Evolutionary conservation across 2,113 vertebrate genomes (phyloP).

Genomic region (pig (Sus scrofa)): T2T-Sscrofa CM000813.6:137590001-137590500

Average conservation of each 20-base stretch:
- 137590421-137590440: not conserved
- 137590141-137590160: not conserved
- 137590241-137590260: not conserved
- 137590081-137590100: not conserved
- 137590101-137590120: not conserved
- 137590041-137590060: not conserved
- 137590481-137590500: not conserved
- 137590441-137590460: not conserved
- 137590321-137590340: not conserved
- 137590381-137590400: not conserved
- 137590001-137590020: not conserved
- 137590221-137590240: not conserved
- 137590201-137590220: not conserved
- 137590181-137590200: not conserved
- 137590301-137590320: not conserved
- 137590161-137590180: not conserved
- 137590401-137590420: not conserved
- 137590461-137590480: not conserved
- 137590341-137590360: not conserved
- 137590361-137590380: not conserved
- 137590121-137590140: not conserved
- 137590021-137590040: not conserved
- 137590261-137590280: not conserved
- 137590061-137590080: not conserved
- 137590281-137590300: not conserved